Percentiles rank a stretch among this genome's conserved stretches.
Evolutionary conservation across 2,797 vertebrate genomes (phyloP).

Genomic region (Aselliscus stoliczkanus): DNA sequence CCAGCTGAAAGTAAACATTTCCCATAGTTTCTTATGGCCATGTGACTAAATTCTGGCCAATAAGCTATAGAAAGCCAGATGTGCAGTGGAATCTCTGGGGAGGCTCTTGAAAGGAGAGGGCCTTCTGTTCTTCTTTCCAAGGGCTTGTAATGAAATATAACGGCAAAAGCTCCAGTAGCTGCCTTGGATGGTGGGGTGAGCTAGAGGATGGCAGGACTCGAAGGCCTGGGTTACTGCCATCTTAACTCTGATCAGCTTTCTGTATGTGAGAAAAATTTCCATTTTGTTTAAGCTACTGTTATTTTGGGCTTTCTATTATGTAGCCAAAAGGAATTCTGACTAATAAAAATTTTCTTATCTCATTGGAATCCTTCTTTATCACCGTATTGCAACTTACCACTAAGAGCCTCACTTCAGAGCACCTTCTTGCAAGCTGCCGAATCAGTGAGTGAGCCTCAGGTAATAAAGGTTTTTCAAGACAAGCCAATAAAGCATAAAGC

Average conservation of each 20-base stretch:
- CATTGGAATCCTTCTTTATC: background rate
- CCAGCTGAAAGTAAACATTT: background rate
- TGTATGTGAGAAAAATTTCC: background rate
- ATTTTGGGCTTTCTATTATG: background rate
- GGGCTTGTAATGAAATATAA: background rate
- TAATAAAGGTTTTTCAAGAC: constrained; percentile 95
- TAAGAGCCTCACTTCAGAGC: constrained; percentile 89
- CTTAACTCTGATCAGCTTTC: background rate
- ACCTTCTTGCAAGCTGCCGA: constrained; percentile 95
- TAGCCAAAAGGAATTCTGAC: background rate
- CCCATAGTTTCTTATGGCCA: background rate
- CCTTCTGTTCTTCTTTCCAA: background rate
- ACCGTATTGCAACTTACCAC: constrained; percentile 81
- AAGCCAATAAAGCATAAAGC: constrained; percentile 93
- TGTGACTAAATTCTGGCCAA: background rate
- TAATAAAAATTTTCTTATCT: constrained; percentile 24
- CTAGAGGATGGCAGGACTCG: background rate
- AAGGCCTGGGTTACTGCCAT: background rate
- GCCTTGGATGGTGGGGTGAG: background rate
- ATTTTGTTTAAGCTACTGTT: constrained; percentile 20
- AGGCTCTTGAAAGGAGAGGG: background rate
- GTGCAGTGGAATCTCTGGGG: background rate
- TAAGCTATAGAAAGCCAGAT: background rate
- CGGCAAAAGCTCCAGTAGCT: background rate
- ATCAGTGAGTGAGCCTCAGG: constrained; percentile 97